Base-by-base conservation (phyloP, 2,797 vertebrate species). In the Rhincodon typus region DNA sequence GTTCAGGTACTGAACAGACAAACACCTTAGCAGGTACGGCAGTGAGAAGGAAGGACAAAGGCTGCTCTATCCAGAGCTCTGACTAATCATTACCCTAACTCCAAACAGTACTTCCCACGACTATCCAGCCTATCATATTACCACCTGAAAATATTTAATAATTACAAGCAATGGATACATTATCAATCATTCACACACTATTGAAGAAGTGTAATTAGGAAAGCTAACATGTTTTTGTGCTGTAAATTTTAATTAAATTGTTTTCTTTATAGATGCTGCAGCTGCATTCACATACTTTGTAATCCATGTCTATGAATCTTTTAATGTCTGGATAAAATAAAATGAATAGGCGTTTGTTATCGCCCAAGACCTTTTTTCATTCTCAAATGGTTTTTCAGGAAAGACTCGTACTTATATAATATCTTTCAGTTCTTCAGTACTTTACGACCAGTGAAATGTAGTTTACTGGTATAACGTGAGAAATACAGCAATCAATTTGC, bases 141-240 rank as follows among this genome's bases (percentile, higher is more conserved):
- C 94, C 94, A 53, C n/a, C 69, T 74, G 25, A 72, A 94, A 53
- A 74, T 94, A 74, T 94, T 94, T 53, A 46, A 94, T 94, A 94
- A 94, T 94, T 94, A 94, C 94, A 74, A 94, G 67, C 94, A 94
- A 74, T n/a, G n/a, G n/a, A n/a, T n/a, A 53, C 30, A 25, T 46
- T 74, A 66, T 93, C 94, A 74, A 70, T 72, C 69, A 74, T 74
- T 53, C 70, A 53, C 15, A 53, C 25, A 27, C 42, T 21, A 13
- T 53, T 1, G 17, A 34, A 94, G 42, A 34, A 46, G 70, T 94
- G 21, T 94, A 94, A 94, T 74, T 72, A 74, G 27, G 94, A 72
- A 46, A 15, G 46, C 46, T 50, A 70, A 72, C 38, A 17, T 46
- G 15, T 50, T 72, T 74, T 46, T 74, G 25, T 34, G 30, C 62